These are phyloP conservation scores for Punctoribates punctum DNA, from an alignment of 2,888 invertebrate genomes.

Conservation along the genomic window DNA sequence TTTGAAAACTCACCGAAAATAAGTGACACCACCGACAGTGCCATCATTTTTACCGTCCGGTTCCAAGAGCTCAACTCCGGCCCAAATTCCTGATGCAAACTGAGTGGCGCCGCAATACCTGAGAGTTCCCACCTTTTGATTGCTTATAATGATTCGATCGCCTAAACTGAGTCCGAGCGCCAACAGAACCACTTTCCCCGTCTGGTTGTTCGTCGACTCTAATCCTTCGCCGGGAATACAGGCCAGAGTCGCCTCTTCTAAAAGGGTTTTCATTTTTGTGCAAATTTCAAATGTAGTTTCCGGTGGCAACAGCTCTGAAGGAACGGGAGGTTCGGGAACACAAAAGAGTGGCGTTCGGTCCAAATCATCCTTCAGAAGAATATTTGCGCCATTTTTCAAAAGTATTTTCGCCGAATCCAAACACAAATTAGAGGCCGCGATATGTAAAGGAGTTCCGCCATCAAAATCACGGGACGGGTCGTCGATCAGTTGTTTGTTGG, in stretches of 20 bases:
- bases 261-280: constrained; percentile 51
- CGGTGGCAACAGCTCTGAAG: neutral
- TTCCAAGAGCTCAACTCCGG: constrained; percentile 58
- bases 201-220: constrained; percentile 49
- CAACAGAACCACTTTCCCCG: constrained; percentile 53
- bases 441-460: constrained; percentile 57
- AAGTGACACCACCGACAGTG: constrained; percentile 55
- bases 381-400: constrained; percentile 54
- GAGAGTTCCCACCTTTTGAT: constrained; percentile 48
- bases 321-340: constrained; percentile 39
- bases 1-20: constrained; percentile 48
- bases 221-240: constrained; percentile 49
- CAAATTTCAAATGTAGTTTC: constrained; percentile 22
- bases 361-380: constrained; percentile 49
- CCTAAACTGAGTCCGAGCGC: constrained; percentile 55
- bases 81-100: constrained; percentile 53
- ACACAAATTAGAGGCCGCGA: constrained; percentile 56
- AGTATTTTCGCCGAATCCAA: constrained; percentile 55
- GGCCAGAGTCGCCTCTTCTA: constrained; percentile 48
- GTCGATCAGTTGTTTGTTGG: constrained; percentile 51
- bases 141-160: constrained; percentile 52
- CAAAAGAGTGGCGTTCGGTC: constrained; percentile 50
- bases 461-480: constrained; percentile 57
- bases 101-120: constrained; percentile 47
- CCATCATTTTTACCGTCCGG: constrained; percentile 58